Evolutionary conservation across 2,888 invertebrate species (phyloP).

Genomic region (Ceriagrion tenellum): DNA sequence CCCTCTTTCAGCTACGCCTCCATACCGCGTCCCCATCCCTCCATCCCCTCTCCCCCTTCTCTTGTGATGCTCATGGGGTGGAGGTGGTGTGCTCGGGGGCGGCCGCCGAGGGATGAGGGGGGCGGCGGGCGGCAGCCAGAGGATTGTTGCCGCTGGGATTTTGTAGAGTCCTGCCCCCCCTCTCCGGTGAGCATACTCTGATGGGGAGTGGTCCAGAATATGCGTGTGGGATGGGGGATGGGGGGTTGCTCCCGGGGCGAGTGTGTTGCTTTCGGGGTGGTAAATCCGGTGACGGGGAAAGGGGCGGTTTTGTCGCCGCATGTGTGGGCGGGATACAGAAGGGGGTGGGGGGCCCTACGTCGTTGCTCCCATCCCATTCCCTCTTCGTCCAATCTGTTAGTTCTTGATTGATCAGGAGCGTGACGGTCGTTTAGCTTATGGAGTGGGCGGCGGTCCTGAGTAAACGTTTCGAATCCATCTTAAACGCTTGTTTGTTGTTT

Average conservation of each 20-base stretch:
- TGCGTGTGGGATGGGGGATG: neutral
- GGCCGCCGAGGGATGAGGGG: neutral
- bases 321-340: neutral
- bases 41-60: constrained; percentile 17
- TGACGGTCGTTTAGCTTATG: constrained; percentile 55
- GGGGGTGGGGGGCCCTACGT: neutral
- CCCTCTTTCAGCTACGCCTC: neutral
- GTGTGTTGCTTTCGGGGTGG: constrained; percentile 1
- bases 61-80: constrained; percentile 63
- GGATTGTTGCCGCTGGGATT: constrained; percentile 59
- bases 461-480: constrained; percentile 35
- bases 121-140: neutral
- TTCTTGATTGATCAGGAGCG: constrained; percentile 58
- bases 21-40: neutral
- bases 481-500: neutral
- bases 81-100: neutral
- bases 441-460: constrained; percentile 40
- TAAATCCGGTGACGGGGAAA: neutral
- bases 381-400: constrained; percentile 46
- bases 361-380: neutral
- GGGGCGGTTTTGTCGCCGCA: neutral
- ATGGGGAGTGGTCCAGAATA: neutral
- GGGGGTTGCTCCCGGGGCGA: neutral
- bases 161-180: neutral
- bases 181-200: neutral